A percentile compares a stretch with the other conserved stretches of the same genome.
These are phyloP conservation scores for Drosophila sechellia DNA, from an alignment of 1,140 invertebrate genomes.

Conservation along the genomic window DNA sequence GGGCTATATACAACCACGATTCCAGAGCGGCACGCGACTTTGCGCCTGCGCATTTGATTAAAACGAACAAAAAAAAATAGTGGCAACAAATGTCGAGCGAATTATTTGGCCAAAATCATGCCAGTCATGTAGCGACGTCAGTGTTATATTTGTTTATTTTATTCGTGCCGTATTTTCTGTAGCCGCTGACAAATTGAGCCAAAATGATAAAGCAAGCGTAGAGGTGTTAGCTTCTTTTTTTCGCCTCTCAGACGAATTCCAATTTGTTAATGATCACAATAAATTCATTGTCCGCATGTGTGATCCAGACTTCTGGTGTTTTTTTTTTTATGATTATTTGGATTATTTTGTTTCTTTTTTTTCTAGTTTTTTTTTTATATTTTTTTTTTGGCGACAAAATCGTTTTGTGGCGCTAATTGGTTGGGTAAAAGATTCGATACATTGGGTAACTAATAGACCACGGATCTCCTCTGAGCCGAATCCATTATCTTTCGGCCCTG, in stretches of 20 bases:
- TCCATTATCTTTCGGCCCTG: slow-evolving; percentile 15
- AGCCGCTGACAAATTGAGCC: slow-evolving; percentile 44
- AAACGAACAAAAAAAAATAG: neutral
- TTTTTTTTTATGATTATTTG: slow-evolving; percentile 1
- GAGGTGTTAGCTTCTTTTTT: slow-evolving; percentile 37
- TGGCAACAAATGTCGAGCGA: slow-evolving; percentile 30
- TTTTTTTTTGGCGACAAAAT: slow-evolving; percentile 26
- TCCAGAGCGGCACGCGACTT: slow-evolving; percentile 57
- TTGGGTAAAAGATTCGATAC: slow-evolving; percentile 22
- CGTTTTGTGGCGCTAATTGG: slow-evolving; percentile 46
- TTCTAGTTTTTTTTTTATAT: too few species aligned
- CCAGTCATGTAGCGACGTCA: slow-evolving; percentile 61
- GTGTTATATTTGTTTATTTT: slow-evolving; percentile 17
- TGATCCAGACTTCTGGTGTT: slow-evolving; percentile 44
- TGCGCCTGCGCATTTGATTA: slow-evolving; percentile 35
- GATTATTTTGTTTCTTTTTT: neutral
- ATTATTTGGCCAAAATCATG: slow-evolving; percentile 34
- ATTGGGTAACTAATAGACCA: slow-evolving; percentile 21
- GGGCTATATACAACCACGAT: slow-evolving; percentile 27
- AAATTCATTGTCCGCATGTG: slow-evolving; percentile 36
- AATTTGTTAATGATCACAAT: slow-evolving; percentile 41
- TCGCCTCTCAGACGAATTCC: slow-evolving; percentile 7
- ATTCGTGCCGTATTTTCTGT: slow-evolving; percentile 6
- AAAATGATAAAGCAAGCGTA: slow-evolving; percentile 40
- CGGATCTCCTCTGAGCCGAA: slow-evolving; percentile 26